Evolutionary conservation across 2,888 invertebrate genomes (phyloP), one percentile per base, ranked within the genome.

Genomic region (Agrilus biguttatus): DNA sequence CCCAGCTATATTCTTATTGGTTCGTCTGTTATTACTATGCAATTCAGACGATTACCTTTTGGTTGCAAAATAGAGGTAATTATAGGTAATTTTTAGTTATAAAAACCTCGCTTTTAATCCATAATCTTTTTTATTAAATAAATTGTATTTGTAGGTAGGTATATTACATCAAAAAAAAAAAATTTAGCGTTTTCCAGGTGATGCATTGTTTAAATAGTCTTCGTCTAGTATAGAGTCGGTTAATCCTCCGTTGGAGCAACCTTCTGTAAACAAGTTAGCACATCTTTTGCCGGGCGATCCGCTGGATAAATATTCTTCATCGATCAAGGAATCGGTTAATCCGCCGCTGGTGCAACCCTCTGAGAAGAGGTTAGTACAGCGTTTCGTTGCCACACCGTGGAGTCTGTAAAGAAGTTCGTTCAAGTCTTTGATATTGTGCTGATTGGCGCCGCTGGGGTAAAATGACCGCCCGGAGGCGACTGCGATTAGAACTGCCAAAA

Each of bases 181-280:
- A 28, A 10, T 28, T 28, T 28, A 28, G 10, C 28, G 28, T 23
- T 35, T 23, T 1, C 13, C 17, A 38, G 19, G 23, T 10, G 19
- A 36, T 10, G 23, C 21, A 28, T 28, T 28, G 8, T 28, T 28
- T 10, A 28, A 28, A 28, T 28, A 43, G 10, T 34, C 21, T 14
- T 43, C 39, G 14, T 43, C 43, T 4, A 14, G 8, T 13, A 71
- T 71, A 35, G 70, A 60, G 7, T 68, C 69, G 2, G 59, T 52
- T 0, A 71, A 54, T 47, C 66, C 66, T 8, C 68, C 69, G 47
- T 70, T 71, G 40, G 65, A 56, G 46, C 73, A 72, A 0, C 71
- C 71, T 10, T 71, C 72, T 47, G 72, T 72, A 66, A 72, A 71
- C 62, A 71, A 49, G 49, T 62, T 62, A 12, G 58, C 54, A 40